These are phyloP conservation scores for Harpagoxenus sublaevis DNA, from an alignment of 2,888 invertebrate genomes.

Conservation along the genomic window DNA sequence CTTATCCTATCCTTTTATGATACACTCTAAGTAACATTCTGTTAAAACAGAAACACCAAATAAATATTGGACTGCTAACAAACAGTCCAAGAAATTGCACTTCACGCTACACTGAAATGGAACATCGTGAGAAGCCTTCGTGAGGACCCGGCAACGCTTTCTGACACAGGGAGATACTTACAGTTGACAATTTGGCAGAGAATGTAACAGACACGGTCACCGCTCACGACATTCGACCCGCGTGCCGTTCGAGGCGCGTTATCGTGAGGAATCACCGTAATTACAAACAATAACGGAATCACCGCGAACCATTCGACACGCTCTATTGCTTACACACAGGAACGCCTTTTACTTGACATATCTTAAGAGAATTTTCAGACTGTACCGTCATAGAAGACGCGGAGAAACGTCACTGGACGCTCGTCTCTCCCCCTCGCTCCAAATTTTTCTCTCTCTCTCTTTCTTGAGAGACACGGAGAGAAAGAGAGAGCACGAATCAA, in stretches of 20 bases:
- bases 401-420: constrained; percentile 66
- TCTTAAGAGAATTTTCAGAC: constrained; percentile 13
- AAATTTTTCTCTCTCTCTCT: not conserved
- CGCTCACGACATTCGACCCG: constrained; percentile 32
- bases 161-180: not conserved
- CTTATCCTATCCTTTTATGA: not conserved
- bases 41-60: not conserved
- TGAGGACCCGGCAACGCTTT: not conserved
- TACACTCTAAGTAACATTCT: not conserved
- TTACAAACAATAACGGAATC: constrained; percentile 31
- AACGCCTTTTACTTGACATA: not conserved
- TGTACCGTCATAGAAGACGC: constrained; percentile 15
- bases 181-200: constrained; percentile 17
- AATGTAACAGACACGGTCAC: constrained; percentile 1
- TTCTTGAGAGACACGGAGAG: not conserved
- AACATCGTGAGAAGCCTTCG: not conserved
- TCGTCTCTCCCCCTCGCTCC: constrained; percentile 31
- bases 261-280: not conserved
- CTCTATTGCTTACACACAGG: not conserved
- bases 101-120: not conserved
- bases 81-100: not conserved
- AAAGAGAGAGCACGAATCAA: not conserved
- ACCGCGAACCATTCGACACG: not conserved
- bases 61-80: not conserved
- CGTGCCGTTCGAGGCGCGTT: not conserved